These are phyloP conservation scores for Phorcus lineatus DNA, from an alignment of 2,888 invertebrate genomes.

Conservation along the genomic window DNA sequence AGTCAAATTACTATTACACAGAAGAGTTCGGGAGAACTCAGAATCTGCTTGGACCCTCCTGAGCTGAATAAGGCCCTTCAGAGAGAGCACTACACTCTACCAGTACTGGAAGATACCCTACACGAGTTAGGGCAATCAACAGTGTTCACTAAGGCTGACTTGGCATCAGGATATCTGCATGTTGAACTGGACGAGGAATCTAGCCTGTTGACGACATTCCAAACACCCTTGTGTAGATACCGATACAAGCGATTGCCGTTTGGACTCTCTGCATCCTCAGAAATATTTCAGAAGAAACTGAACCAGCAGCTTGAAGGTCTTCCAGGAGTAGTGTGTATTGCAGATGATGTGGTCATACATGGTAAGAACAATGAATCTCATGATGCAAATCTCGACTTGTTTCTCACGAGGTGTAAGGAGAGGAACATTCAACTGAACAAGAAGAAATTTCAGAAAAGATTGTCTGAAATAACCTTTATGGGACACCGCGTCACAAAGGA, in stretches of 20 bases:
- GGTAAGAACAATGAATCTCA: constrained; percentile 34
- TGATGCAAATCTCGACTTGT: constrained; percentile 28
- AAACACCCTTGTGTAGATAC: constrained; percentile 35
- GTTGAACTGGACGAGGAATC: constrained; percentile 39
- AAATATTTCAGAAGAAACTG: too few species aligned
- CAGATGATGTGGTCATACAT: constrained; percentile 42
- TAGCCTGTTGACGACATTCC: constrained; percentile 37
- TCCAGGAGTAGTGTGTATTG: constrained; percentile 39
- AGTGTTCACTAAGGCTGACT: constrained; percentile 42
- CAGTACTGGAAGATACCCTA: constrained; percentile 45
- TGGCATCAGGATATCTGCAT: constrained; percentile 43
- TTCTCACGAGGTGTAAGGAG: constrained; percentile 39
- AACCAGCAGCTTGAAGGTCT: constrained; percentile 37
- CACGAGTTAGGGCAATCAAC: too few species aligned
- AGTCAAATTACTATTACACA: too few species aligned
- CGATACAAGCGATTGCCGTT: constrained; percentile 44
- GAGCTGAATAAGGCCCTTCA: too few species aligned
- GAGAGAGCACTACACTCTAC: constrained; percentile 29
- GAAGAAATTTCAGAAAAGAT: constrained; percentile 25
- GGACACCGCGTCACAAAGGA: constrained; percentile 38
- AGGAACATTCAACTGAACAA: constrained; percentile 37
- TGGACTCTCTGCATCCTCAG: too few species aligned
- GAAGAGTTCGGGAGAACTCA: too few species aligned
- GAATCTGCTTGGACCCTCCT: too few species aligned
- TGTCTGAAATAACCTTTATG: constrained; percentile 32